Conservation (phyloP, 2,888 invertebrate species). For the Mythimna lalbum region DNA sequence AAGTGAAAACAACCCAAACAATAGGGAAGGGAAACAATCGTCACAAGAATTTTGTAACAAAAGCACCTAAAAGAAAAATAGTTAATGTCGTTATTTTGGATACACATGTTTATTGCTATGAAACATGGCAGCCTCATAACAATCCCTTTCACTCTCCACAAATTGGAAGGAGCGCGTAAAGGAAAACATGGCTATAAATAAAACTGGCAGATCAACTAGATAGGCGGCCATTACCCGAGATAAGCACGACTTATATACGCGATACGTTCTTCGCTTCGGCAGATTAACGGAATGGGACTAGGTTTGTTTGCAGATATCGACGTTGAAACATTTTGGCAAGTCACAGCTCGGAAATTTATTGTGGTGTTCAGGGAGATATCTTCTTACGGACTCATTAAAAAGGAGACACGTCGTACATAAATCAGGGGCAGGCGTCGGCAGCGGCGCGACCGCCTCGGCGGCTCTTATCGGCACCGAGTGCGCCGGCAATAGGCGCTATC, state of each 20-base stretch:
- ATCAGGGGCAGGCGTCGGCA: constrained; percentile 83
- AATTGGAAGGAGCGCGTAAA: constrained; percentile 90
- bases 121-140: constrained; percentile 90
- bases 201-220: constrained; percentile 90
- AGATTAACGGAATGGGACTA: constrained; percentile 88
- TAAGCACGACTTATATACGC: constrained; percentile 89
- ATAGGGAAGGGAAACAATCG: constrained; percentile 76
- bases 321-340: constrained; percentile 86
- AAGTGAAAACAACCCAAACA: constrained; percentile 57
- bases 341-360: constrained; percentile 88
- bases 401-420: constrained; percentile 90
- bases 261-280: constrained; percentile 84
- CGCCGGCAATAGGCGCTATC: constrained; percentile 90
- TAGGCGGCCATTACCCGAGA: constrained; percentile 89
- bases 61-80: constrained; percentile 77
- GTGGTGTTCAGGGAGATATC: constrained; percentile 88
- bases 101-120: constrained; percentile 90
- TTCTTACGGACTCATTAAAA: constrained; percentile 91
- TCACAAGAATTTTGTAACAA: constrained; percentile 70
- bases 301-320: constrained; percentile 90
- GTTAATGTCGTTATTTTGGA: constrained; percentile 89
- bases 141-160: constrained; percentile 91
- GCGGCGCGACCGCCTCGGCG: constrained; percentile 73
- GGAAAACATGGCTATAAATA: constrained; percentile 90
- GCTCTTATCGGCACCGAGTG: constrained; percentile 84